Percentiles rank a stretch among this genome's conserved stretches.
Conservation (phyloP, 2,888 invertebrate species). For the Rhimphoctona megacephalus region DNA sequence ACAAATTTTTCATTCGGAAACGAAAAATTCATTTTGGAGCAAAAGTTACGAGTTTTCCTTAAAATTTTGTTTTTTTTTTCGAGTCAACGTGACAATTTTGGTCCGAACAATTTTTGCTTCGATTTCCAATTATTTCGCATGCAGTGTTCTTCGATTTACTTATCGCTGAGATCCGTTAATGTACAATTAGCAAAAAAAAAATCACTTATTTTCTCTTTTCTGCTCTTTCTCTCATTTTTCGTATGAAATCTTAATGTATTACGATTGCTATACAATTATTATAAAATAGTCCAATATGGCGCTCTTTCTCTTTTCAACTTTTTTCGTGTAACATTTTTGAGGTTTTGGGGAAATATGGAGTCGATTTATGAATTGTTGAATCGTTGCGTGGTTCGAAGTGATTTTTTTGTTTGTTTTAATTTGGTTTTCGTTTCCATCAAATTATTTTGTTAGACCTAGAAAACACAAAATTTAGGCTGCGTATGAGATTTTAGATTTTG, state of each 20-base stretch:
- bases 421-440: constrained; percentile 74
- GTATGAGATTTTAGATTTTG: constrained; percentile 39
- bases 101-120: neutral
- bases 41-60: too few species aligned
- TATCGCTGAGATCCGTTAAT: constrained; percentile 59
- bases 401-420: constrained; percentile 57
- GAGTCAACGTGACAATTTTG: constrained; percentile 3
- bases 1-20: neutral
- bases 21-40: neutral
- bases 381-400: constrained; percentile 58
- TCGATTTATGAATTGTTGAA: constrained; percentile 53
- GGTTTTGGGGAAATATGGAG: constrained; percentile 20
- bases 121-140: constrained; percentile 17
- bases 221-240: constrained; percentile 18
- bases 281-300: constrained; percentile 61
- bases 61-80: constrained; percentile 11
- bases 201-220: constrained; percentile 5
- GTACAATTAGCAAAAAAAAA: constrained; percentile 60
- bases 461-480: constrained; percentile 71
- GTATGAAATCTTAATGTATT: constrained; percentile 42
- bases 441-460: constrained; percentile 82
- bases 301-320: constrained; percentile 21
- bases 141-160: constrained; percentile 11
- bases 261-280: constrained; percentile 62
- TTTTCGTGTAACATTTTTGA: constrained; percentile 30